A percentile compares a stretch with the other conserved stretches of the same genome.
Evolutionary conservation across 2,797 vertebrate species (phyloP).

Genomic region (Liasis olivaceus): DNA sequence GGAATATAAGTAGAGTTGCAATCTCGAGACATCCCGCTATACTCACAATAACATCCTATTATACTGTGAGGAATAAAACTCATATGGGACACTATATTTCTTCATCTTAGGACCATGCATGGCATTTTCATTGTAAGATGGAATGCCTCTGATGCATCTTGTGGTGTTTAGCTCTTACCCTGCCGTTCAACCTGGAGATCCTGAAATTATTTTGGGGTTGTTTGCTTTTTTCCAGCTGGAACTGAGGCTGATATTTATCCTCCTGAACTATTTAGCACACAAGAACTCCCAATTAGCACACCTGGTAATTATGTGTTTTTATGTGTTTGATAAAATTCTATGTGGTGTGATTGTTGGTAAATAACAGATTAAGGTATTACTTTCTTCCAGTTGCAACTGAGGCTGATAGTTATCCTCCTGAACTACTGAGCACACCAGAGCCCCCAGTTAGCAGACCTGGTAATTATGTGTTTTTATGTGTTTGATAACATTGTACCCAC

Average conservation of each 20-base stretch:
- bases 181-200: too few species aligned
- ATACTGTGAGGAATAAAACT: background rate
- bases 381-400: constrained; percentile 16
- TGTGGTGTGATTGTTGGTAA: background rate
- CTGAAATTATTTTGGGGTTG: too few species aligned
- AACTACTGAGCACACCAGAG: background rate
- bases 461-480: constrained; percentile 7
- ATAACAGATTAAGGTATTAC: background rate
- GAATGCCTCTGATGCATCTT: too few species aligned
- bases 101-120: too few species aligned
- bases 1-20: too few species aligned
- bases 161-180: background rate
- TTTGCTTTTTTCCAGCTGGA: background rate
- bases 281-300: background rate
- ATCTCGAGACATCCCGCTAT: too few species aligned
- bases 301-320: background rate
- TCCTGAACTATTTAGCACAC: background rate
- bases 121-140: too few species aligned
- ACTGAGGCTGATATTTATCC: background rate
- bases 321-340: background rate
- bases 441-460: constrained; percentile 5
- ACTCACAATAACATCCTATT: too few species aligned
- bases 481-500: background rate
- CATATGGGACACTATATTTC: too few species aligned
- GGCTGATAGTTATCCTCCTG: background rate